Evolutionary conservation across 2,113 vertebrate genomes (phyloP).

Genomic region (Psophia crepitans): DNA sequence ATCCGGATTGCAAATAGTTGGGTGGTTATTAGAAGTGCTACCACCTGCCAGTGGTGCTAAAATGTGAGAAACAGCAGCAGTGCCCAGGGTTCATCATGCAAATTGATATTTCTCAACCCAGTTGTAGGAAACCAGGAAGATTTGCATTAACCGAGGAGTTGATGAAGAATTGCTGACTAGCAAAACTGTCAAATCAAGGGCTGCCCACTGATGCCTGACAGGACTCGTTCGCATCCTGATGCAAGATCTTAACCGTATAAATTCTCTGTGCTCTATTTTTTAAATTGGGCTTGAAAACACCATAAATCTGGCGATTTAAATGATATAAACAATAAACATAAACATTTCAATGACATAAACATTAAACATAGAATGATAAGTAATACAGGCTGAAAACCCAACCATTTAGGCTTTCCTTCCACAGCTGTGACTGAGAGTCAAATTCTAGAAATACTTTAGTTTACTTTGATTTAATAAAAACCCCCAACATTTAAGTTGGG

Average conservation of each 20-base stretch:
- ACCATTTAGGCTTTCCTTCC: not conserved
- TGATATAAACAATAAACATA: fast-evolving
- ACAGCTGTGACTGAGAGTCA: not conserved
- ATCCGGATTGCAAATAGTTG: not conserved
- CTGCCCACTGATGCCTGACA: slow-evolving; percentile 34
- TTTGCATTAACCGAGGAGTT: not conserved
- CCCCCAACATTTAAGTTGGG: not conserved
- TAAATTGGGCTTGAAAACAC: not conserved
- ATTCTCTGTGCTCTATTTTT: not conserved
- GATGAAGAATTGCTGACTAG: slow-evolving; percentile 22
- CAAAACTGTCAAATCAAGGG: not conserved
- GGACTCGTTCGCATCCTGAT: not conserved
- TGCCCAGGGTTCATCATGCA: not conserved
- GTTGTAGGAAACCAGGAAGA: not conserved
- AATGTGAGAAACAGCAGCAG: not conserved
- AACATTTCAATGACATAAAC: not conserved
- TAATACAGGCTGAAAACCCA: not conserved
- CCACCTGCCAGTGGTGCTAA: fast-evolving
- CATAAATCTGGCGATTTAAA: not conserved
- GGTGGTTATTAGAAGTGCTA: not conserved
- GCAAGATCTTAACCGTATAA: not conserved
- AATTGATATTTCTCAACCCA: not conserved
- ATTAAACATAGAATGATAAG: fast-evolving
- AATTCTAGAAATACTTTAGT: not conserved
- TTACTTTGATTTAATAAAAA: not conserved